phyloP scores from a whole-genome alignment of 2,113 vertebrate genomes.

The Lamprotornis superbus region DNA sequence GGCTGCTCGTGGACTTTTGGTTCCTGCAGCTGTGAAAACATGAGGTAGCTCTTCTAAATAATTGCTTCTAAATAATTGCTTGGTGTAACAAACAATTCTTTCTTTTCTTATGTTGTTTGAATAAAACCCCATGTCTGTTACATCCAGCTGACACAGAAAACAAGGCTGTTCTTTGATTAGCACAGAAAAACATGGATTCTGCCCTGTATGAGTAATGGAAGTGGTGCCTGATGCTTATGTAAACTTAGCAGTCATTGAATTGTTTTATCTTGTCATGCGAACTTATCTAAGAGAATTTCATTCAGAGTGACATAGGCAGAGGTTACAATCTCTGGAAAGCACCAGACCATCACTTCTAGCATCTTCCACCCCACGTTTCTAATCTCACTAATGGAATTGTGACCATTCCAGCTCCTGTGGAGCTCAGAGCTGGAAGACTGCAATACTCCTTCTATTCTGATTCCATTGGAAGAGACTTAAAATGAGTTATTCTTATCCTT shows the following conservation, averaged over 20 bases:
- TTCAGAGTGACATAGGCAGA: background rate
- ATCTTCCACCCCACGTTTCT: background rate
- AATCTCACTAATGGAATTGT: background rate
- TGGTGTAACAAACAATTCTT: accelerated
- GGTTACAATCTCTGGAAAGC: background rate
- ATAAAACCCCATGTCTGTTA: background rate
- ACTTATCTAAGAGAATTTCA: conserved; percentile 14
- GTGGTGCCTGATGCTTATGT: background rate
- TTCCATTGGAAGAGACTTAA: conserved; percentile 10
- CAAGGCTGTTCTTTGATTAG: background rate
- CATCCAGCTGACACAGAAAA: background rate
- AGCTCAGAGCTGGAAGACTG: background rate
- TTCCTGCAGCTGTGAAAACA: background rate
- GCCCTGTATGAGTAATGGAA: background rate
- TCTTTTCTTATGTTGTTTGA: background rate
- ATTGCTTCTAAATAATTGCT: background rate
- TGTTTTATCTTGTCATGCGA: background rate
- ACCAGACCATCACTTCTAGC: background rate
- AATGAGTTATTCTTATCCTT: conserved; percentile 59
- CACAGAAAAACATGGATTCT: background rate
- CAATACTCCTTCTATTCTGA: conserved; percentile 6
- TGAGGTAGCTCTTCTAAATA: background rate
- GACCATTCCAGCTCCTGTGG: background rate
- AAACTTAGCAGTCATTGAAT: background rate
- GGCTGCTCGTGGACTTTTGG: background rate